Evolutionary conservation across 2,888 invertebrate species (phyloP), one percentile per base, ranked within the genome.

Genomic region (Spilosoma lubricipeda): DNA sequence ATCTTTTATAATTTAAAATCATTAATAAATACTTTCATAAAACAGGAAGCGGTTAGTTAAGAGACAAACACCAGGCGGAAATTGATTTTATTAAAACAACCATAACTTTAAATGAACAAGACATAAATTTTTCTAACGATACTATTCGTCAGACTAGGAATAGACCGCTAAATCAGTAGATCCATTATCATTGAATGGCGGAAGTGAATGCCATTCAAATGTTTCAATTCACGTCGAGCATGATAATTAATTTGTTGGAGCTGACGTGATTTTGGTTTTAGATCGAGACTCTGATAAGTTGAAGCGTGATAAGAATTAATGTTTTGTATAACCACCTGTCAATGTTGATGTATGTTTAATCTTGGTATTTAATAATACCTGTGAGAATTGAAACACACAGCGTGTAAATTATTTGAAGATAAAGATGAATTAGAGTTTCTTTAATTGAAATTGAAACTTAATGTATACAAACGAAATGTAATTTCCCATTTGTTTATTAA

Each of bases 161-260:
- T 74, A 80, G 80, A 65, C 73, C 68, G 76, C 80, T 67, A 73
- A 76, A 81, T 84, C 76, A 79, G 67, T 75, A 72, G 75, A 77
- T 77, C 76, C 75, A 83, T 83, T 77, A 79, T 77, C 76, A 80
- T 74, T 75, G 79, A 70, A 78, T 79, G 76, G 52, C 76, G 84
- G 84, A 84, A 84, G 84, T 84, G 79, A 77, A 82, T 80, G 84
- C 82, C 80, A 84, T 80, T 82, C 79, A 80, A 83, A 84, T 83
- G 73, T 75, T 80, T 82, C 71, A 82, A 67, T 36, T 67, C 86
- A 70, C 66, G 74, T 71, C 56, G 48, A 66, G 86, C 77, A 85
- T 84, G 70, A 76, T 79, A 82, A 85, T 82, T 84, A 75, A 84
- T 85, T 85, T 84, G 85, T 74, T 76, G 77, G 15, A 78, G 77